Evolutionary conservation across 2,888 invertebrate species (phyloP), one percentile per base, ranked within the genome.

Genomic region (Chaetogeoica ovagalla): DNA sequence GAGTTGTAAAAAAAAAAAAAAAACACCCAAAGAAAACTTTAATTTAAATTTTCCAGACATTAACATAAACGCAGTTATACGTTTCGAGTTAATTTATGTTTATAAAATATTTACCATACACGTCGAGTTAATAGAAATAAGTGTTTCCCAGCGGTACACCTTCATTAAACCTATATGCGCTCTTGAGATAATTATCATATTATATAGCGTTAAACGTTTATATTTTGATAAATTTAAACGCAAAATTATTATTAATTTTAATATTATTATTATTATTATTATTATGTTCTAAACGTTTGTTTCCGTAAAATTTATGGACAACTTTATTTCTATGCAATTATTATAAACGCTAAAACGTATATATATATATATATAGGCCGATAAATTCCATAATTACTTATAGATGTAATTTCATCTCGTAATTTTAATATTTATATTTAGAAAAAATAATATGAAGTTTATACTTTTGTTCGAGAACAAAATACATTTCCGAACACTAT

Each of bases 101-200:
- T 62, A 52, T 62, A 63, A 30, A 52, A 63, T n/a, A n/a, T 62
- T 63, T 48, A 52, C 2, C 30, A 62, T 13, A 52, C 17, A 73
- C 23, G 62, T 63, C 73, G 17, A 52, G 13, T 63, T 73, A 62
- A 73, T 43, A 73, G 73, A 63, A 63, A 73, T 62, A 62, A 73
- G 62, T 73, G 48, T 63, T 73, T 73, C 73, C 73, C 73, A 4
- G 23, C 23, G 62, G 62, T 48, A 62, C 52, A 73, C 73, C 73
- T 73, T 63, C n/a, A 73, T 73, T 73, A 73, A 37, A 43, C 13
- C n/a, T 30, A 62, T 30, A 62, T 30, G n/a, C 19, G 1, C 52
- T 62, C 30, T 30, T 19, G 30, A 23, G 52, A 52, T 73, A 62
- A 73, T 73, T 37, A 17, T 62, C 52, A 30, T 72, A 30, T 48